Evolutionary conservation across 2,113 vertebrate species (phyloP), one percentile per base, ranked within the genome.

Genomic region (Euleptes europaea): DNA sequence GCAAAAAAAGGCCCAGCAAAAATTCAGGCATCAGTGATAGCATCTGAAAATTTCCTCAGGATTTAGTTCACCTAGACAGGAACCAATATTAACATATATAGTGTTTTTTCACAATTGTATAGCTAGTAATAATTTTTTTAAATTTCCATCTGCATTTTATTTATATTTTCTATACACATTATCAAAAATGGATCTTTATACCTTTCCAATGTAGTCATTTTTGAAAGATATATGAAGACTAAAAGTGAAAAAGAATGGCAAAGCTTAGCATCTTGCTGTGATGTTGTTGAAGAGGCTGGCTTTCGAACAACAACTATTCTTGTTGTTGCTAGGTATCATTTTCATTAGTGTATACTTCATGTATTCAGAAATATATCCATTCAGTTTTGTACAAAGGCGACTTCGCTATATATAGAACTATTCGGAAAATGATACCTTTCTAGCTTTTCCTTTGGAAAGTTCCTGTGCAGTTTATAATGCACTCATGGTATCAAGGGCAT

Each of bases 41-140:
- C 0, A 49, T 69, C 85, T 51, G 76, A 90, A 77, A 87, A 72
- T 80, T 63, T 40, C 66, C 40, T 57, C 78, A 74, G 35, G 70
- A 78, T 69, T 63, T 40, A 84, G 78, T 70, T 13, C 60, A 90
- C 82, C 75, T 12, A 63, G 38, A 83, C 88, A 26, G 80, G 91
- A 78, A 86, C 28, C 88, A 80, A 87, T 44, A 89, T 80, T 86
- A 82, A 26, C 44, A 86, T 90, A 88, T 78, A 31, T 82, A 66
- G 19, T 74, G 42, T 77, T 17, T 74, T 86, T 83, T 88, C 72
- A 78, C 3, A 87, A 75, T 63, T 90, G 51, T 85, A 82, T 80
- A 86, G 89, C 47, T 14, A 90, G 78, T 63, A n/a, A 78, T 2
- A 81, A 12, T 90, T 91, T 90, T 69, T 78, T 42, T 1, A 71